Percentiles rank a stretch among this genome's conserved stretches.
phyloP scores from a whole-genome alignment of 2,113 vertebrate genomes.

The Hemibates koningsi region DNA sequence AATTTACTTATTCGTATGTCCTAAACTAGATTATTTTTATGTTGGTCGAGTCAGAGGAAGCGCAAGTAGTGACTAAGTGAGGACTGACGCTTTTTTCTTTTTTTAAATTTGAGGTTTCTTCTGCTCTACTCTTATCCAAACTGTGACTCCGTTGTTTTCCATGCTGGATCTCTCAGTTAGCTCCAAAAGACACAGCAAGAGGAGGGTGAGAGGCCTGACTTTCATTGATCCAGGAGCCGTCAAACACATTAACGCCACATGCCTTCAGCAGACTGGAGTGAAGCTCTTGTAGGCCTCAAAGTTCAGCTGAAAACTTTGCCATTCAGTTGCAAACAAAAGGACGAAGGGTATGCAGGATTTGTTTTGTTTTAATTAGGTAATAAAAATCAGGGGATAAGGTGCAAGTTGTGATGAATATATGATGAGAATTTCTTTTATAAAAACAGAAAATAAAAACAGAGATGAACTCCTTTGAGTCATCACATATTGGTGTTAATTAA shows the following conservation, averaged over 20 bases:
- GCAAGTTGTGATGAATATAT: not conserved
- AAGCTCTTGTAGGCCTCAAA: not conserved
- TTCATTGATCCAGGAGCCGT: conserved; percentile 12
- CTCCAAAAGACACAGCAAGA: not conserved
- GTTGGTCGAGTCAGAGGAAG: not conserved
- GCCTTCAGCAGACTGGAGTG: not conserved
- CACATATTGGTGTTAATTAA: not conserved
- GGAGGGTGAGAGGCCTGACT: not conserved
- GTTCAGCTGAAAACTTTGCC: not conserved
- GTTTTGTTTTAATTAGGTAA: not conserved
- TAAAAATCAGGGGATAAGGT: not conserved
- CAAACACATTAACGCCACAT: not conserved
- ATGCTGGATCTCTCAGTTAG: not conserved
- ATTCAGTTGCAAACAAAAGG: not conserved
- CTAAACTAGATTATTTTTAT: not conserved
- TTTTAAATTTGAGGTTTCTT: not conserved
- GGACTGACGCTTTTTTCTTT: not conserved
- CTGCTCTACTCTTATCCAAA: not conserved
- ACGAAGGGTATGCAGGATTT: not conserved
- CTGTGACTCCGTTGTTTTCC: not conserved
- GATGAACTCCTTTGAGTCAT: not conserved
- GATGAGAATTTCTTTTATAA: not conserved
- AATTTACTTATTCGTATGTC: not conserved
- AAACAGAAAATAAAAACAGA: not conserved
- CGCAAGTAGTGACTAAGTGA: not conserved